Evolutionary conservation across 2,797 vertebrate species (phyloP), one percentile per base, ranked within the genome.

Genomic region (Coendou prehensilis): DNA sequence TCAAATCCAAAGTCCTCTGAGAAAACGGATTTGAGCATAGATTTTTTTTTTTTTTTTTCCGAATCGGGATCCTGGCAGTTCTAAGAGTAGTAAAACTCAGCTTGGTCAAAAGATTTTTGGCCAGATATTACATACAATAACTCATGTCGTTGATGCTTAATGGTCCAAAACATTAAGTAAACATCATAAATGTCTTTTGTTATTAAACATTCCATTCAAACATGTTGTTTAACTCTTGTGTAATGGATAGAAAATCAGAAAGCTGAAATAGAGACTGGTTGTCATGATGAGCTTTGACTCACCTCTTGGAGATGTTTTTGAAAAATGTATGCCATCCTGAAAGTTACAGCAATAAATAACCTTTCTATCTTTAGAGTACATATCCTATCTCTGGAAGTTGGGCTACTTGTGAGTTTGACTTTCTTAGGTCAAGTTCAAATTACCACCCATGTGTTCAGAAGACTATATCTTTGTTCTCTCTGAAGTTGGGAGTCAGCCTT

Each of bases 101-200:
- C 97, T 97, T 98, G 98, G 98, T 99, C 98, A 98, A 98, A 98
- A 98, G 98, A 98, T 98, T 98, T 98, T 98, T 99, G 98, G 98
- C 98, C 97, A 98, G 98, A 98, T 98, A 98, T 97, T 98, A 75
- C 97, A 95, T 98, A 96, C 98, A 98, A 99, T 99, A 98, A 99
- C 97, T 99, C 98, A 99, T 98, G 98, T 98, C 98, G 96, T 98
- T 98, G 98, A 97, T 97, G 96, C 95, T 98, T 98, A 99, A 98
- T 98, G 98, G 98, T 98, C 98, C 98, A 98, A 98, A 98, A 98
- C 98, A 99, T 98, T 98, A 99, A 99, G 98, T 99, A 99, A 99
- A 99, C 99, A 99, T 98, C 98, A 98, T 99, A 99, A 99, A 99
- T 98, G 98, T 98, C 98, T 98, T 98, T 98, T 98, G 98, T 98